A percentile compares a stretch with the other conserved stretches of the same genome.
phyloP scores from a whole-genome alignment of 2,888 invertebrate genomes.

The Criorhina ranunculi region DNA sequence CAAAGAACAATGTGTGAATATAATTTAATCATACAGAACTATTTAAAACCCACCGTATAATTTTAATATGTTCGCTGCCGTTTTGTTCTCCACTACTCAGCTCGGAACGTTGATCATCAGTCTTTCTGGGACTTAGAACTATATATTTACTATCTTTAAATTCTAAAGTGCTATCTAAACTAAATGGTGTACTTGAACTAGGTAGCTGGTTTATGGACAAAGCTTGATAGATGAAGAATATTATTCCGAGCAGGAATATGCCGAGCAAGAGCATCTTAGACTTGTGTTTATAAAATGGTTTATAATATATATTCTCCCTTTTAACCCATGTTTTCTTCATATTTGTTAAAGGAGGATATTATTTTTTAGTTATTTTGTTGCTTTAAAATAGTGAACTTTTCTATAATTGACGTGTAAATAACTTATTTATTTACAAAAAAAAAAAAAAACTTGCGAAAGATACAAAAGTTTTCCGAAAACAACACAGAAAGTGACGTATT shows the following conservation, averaged over 20 bases:
- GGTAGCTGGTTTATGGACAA: constrained; percentile 84
- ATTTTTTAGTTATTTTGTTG: constrained; percentile 2
- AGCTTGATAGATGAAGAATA: constrained; percentile 83
- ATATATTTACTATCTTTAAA: constrained; percentile 75
- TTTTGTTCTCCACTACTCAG: constrained; percentile 45
- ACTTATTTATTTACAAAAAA: constrained; percentile 70
- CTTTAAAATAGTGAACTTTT: background rate
- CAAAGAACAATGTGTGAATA: constrained; percentile 8
- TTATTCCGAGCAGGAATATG: constrained; percentile 83
- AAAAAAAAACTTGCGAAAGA: constrained; percentile 36
- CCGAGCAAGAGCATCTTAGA: constrained; percentile 84
- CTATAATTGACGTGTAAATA: constrained; percentile 58
- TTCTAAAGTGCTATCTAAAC: constrained; percentile 79
- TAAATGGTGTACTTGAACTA: constrained; percentile 81
- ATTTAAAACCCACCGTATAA: constrained; percentile 79
- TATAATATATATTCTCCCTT: constrained; percentile 84
- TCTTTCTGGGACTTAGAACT: constrained; percentile 66
- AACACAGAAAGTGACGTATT: constrained; percentile 40
- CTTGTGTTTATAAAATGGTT: constrained; percentile 84
- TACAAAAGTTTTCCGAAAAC: constrained; percentile 31
- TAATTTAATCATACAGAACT: background rate
- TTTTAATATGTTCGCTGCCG: constrained; percentile 80
- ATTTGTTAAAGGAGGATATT: constrained; percentile 19
- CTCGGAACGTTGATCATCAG: constrained; percentile 48
- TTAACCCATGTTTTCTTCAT: constrained; percentile 84